Conservation (phyloP, 1,140 invertebrate species). For the Gonioctena quinquepunctata region DNA sequence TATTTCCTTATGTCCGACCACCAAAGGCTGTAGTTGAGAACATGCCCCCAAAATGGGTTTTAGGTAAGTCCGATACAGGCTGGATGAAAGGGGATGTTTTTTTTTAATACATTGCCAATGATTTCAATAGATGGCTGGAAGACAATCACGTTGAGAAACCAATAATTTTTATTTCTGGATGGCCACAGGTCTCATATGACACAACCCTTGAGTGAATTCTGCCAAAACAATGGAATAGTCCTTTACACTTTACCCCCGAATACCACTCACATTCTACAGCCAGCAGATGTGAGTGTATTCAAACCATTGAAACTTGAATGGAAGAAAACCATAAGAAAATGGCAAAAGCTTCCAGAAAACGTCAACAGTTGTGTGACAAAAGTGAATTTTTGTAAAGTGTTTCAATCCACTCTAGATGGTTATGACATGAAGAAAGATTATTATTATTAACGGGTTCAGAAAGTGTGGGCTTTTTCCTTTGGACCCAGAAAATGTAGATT, state of each 20-base stretch:
- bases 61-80: constrained; percentile 34
- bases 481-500: not conserved
- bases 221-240: constrained; percentile 48
- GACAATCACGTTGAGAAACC: constrained; percentile 28
- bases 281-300: not conserved
- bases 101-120: constrained; percentile 29
- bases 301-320: not conserved
- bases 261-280: constrained; percentile 25
- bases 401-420: not conserved
- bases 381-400: not conserved
- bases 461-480: not conserved
- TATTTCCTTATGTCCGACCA: constrained; percentile 37
- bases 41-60: constrained; percentile 34
- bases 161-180: constrained; percentile 41
- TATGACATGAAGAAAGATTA: not conserved
- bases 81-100: constrained; percentile 37
- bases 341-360: not conserved
- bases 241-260: constrained; percentile 52
- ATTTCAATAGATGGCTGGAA: constrained; percentile 22
- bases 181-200: constrained; percentile 29
- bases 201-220: constrained; percentile 48
- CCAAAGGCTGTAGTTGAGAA: constrained; percentile 30
- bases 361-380: not conserved
- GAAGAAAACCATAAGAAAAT: not conserved
- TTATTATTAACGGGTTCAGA: not conserved